These are phyloP conservation scores for Aurelia aurita complex sp. Pacific DNA, from an alignment of 30 jellyfish, hydroid and myxozoan species.

Conservation along the genomic window DNA sequence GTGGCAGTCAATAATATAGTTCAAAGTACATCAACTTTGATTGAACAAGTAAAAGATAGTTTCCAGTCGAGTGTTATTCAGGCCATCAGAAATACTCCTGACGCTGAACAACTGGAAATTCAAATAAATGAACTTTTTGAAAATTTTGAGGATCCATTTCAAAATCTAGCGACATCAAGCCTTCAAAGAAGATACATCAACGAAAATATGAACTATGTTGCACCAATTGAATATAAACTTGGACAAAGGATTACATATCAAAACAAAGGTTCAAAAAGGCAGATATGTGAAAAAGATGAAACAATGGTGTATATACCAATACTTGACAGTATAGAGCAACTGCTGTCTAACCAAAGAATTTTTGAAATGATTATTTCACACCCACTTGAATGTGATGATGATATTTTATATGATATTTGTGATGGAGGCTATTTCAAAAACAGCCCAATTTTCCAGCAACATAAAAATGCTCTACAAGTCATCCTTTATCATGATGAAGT, in stretches of 20 bases:
- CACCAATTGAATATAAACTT: not conserved
- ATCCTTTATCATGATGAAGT: slow-evolving; percentile 33
- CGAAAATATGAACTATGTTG: not conserved
- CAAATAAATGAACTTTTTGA: not conserved
- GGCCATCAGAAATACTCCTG: not conserved
- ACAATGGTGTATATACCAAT: slow-evolving; percentile 5
- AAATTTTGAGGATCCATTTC: not conserved
- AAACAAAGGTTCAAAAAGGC: not conserved
- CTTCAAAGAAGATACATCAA: not conserved
- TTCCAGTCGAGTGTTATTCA: not conserved
- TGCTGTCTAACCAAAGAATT: not conserved
- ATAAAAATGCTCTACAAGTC: slow-evolving; percentile 6
- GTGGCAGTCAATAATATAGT: not conserved
- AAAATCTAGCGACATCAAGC: not conserved
- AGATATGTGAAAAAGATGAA: not conserved
- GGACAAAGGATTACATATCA: not conserved
- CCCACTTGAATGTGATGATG: not conserved
- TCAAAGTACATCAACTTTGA: not conserved
- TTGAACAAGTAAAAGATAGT: not conserved
- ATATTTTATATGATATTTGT: slow-evolving; percentile 23
- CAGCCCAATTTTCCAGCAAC: slow-evolving; percentile 3
- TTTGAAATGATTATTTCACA: not conserved
- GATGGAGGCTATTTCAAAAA: slow-evolving; percentile 12
- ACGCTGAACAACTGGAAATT: not conserved
- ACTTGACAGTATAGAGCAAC: slow-evolving; percentile 8